These are phyloP conservation scores for Choloepus didactylus DNA, from an alignment of 2,797 vertebrate genomes.

Conservation along the genomic window DNA sequence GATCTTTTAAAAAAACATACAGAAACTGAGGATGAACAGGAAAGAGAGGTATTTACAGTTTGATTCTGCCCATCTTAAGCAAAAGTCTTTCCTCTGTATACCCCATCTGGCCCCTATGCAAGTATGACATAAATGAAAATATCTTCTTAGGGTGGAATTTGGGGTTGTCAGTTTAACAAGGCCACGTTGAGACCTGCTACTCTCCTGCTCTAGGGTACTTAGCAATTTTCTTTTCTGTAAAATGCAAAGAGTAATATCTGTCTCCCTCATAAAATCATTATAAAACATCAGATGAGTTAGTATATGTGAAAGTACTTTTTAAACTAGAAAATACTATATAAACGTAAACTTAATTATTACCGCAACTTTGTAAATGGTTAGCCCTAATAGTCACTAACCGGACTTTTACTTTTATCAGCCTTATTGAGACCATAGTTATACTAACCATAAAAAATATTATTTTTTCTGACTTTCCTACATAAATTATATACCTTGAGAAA, in stretches of 20 bases:
- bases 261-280: conserved; percentile 30
- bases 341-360: not conserved
- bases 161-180: not conserved
- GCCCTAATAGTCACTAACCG: not conserved
- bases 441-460: not conserved
- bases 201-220: not conserved
- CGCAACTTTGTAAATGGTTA: conserved; percentile 37
- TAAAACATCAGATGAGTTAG: conserved; percentile 13
- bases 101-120: not conserved
- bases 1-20: not conserved
- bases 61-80: not conserved
- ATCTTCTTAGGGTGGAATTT: not conserved
- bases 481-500: conserved; percentile 46
- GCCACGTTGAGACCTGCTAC: not conserved
- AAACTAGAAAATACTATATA: conserved; percentile 40
- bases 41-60: not conserved
- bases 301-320: not conserved
- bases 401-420: conserved; percentile 35
- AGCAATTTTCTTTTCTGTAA: conserved; percentile 34
- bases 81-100: not conserved
- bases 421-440: not conserved
- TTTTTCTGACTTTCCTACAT: not conserved
- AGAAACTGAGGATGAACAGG: not conserved
- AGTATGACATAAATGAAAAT: conserved; percentile 40
- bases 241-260: conserved; percentile 12